Evolutionary conservation across 2,888 invertebrate genomes (phyloP).

Genomic region (Lithophane socia): DNA sequence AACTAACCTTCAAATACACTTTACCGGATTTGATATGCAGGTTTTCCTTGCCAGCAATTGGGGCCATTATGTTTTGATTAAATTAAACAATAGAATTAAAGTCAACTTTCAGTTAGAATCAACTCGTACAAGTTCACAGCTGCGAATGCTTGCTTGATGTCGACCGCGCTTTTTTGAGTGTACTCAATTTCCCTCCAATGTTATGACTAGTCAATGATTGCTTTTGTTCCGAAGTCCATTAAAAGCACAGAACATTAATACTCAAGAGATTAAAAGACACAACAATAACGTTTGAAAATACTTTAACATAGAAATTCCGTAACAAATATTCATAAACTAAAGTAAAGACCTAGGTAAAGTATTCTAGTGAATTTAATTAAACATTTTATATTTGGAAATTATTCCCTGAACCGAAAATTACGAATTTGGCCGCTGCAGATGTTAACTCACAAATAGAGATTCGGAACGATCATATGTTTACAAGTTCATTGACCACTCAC

Average conservation of each 20-base stretch:
- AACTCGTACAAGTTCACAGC: conserved; percentile 1
- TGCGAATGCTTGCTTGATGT: conserved; percentile 7
- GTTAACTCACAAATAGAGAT: not conserved
- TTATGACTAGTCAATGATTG: conserved; percentile 1
- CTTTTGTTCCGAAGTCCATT: conserved; percentile 48
- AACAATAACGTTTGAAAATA: not conserved
- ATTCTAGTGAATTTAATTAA: not conserved
- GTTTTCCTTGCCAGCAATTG: conserved; percentile 84
- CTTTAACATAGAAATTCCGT: rapidly evolving
- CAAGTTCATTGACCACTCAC: conserved; percentile 62
- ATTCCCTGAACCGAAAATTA: not conserved
- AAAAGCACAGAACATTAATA: too few species aligned
- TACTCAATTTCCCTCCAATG: conserved; percentile 59
- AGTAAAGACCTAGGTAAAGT: rapidly evolving
- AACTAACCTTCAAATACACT: conserved; percentile 85
- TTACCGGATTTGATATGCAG: conserved; percentile 81
- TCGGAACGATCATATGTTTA: conserved; percentile 57
- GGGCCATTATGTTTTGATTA: conserved; percentile 73
- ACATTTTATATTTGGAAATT: not conserved
- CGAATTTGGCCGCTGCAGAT: not conserved
- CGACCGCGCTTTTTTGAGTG: conserved; percentile 16
- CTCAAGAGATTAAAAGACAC: too few species aligned
- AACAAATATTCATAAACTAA: rapidly evolving
- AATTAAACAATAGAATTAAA: not conserved
- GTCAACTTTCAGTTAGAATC: conserved; percentile 8